Base-by-base conservation (phyloP, 2,113 vertebrate species). In the Ovibos moschatus region DNA sequence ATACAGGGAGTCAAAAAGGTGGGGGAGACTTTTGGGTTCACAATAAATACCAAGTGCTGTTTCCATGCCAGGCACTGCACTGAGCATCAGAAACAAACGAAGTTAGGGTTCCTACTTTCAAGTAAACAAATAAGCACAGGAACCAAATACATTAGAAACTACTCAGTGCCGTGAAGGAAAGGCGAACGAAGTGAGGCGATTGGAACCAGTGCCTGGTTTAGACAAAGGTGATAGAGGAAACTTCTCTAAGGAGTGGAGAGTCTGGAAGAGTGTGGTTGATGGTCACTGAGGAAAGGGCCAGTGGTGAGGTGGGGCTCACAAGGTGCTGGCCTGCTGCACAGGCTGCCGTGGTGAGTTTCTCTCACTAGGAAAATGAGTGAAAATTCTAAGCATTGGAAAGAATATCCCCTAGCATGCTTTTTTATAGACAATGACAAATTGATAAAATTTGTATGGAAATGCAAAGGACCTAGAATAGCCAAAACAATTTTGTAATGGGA, bases 261-360 rank as follows among this genome's bases (percentile, higher is more conserved):
- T 53, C 16, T 43, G 30, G 64, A 89, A 28, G 21, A 13, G 47
- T 30, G 36, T 28, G 19, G 53, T 8, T 15, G 21, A 87, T 45
- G 12, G n/a, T 55, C 51, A 1, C 13, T 82, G 57, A 87, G 60
- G 45, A 58, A 28, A 71, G 25, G 13, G 33, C 25, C 45, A 60
- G 0, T 43, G 47, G 25, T 13, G 47, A 25, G 4, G 25, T 8
- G 2, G 74, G 28, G 36, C 43, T 50, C 40, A 27, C 0, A 0
- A 43, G 67, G 84, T 5, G 40, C 82, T 15, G 33, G 83, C 55
- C 17, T 19, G 53, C 36, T 14, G 2, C 30, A 0, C 53, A 78
- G 28, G 28, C 71, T 94, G n/a, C n/a, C 1, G 16, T 12, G 33
- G n/a, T 17, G 28, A 79, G 40, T 64, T 60, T 36, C 9, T 62